Evolutionary conservation across 2,888 invertebrate species (phyloP).

Genomic region (Tillus elongatus): DNA sequence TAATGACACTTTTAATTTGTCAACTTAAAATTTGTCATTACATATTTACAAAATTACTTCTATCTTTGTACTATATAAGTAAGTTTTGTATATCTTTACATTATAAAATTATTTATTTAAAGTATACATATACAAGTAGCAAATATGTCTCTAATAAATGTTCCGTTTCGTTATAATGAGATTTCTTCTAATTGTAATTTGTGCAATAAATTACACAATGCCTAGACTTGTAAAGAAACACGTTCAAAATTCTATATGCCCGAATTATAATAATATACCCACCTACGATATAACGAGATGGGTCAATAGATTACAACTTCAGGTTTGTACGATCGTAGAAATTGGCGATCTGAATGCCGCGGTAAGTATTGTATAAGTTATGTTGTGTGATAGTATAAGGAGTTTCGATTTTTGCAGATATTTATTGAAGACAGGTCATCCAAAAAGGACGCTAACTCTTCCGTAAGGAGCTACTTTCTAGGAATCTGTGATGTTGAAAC

Average conservation of each 20-base stretch:
- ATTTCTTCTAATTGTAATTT: too few species aligned
- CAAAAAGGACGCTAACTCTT: constrained; percentile 16
- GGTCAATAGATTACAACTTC: constrained; percentile 38
- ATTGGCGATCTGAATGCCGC: constrained; percentile 43
- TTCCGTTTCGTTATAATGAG: too few species aligned
- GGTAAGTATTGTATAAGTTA: too few species aligned
- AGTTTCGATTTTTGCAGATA: constrained; percentile 24
- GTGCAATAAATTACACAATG: background rate
- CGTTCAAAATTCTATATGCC: constrained; percentile 13
- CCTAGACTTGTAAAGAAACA: constrained; percentile 11
- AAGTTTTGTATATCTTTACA: too few species aligned
- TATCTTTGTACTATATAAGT: too few species aligned
- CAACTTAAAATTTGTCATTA: too few species aligned
- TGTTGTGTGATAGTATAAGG: background rate
- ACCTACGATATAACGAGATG: constrained; percentile 37
- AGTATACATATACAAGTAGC: too few species aligned
- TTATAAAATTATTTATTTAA: too few species aligned
- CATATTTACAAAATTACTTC: too few species aligned
- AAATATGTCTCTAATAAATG: too few species aligned
- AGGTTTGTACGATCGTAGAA: constrained; percentile 42
- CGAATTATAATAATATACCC: constrained; percentile 23
- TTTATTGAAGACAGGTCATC: constrained; percentile 32
- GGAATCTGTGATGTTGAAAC: constrained; percentile 39
- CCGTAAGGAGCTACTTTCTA: constrained; percentile 37
- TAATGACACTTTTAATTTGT: too few species aligned